A percentile compares a stretch with the other conserved stretches of the same genome.
Conservation (phyloP, 2,888 invertebrate species). For the Lottia scabra region DNA sequence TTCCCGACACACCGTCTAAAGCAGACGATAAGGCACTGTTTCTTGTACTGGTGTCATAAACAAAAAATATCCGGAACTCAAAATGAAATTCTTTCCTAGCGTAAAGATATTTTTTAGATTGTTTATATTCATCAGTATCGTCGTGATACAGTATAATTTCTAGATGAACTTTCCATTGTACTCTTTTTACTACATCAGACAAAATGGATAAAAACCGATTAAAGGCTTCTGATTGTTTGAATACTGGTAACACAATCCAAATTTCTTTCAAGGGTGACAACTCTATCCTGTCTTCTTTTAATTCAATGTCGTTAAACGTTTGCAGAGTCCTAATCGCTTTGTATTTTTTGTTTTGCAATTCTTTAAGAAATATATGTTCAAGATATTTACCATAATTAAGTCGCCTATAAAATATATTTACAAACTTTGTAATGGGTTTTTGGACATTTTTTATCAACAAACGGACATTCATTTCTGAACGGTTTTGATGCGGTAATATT, state of each 20-base stretch:
- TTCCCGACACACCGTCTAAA: no score
- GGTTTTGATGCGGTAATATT: background rate
- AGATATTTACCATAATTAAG: background rate
- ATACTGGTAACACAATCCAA: background rate
- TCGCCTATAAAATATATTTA: background rate
- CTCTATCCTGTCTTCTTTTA: background rate
- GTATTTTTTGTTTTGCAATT: background rate
- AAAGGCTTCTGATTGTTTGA: background rate
- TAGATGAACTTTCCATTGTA: background rate
- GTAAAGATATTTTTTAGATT: background rate
- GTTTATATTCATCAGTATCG: background rate
- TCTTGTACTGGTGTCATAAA: background rate
- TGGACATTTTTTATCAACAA: background rate
- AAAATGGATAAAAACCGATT: background rate
- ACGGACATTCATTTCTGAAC: background rate
- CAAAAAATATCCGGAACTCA: no score
- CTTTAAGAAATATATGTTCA: background rate
- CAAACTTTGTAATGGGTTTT: background rate
- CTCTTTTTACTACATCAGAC: background rate
- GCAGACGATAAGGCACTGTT: background rate
- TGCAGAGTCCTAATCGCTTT: background rate
- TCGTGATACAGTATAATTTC: background rate
- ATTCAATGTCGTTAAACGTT: background rate
- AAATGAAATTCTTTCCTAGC: background rate
- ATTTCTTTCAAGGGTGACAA: background rate